A percentile compares a stretch with the other conserved stretches of the same genome.
phyloP scores from a whole-genome alignment of 2,888 invertebrate genomes.

The Melanchra persicariae region DNA sequence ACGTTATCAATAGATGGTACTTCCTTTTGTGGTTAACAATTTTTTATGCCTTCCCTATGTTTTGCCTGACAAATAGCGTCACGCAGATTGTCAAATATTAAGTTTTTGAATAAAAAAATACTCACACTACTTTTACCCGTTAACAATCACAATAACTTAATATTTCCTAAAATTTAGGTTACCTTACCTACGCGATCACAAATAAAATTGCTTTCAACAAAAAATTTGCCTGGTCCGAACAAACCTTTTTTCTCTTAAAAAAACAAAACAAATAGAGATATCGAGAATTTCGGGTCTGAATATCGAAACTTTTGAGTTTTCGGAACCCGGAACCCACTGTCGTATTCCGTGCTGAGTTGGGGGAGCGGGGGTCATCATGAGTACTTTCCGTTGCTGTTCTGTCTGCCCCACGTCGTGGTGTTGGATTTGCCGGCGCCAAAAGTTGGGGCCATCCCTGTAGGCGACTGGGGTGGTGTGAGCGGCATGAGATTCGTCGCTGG shows the following conservation, averaged over 20 bases:
- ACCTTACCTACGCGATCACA: background rate
- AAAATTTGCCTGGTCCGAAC: conserved; percentile 38
- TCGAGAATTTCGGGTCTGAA: conserved; percentile 32
- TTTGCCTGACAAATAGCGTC: background rate
- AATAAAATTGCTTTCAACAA: conserved; percentile 26
- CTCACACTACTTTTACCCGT: background rate
- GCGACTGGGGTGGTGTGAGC: conserved; percentile 78
- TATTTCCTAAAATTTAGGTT: background rate
- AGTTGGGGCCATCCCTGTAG: conserved; percentile 74
- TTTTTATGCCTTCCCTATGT: background rate
- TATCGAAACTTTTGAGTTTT: conserved; percentile 35
- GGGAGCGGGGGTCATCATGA: conserved; percentile 68
- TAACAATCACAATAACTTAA: background rate
- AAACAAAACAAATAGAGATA: conserved; percentile 33
- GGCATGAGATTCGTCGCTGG: conserved; percentile 87
- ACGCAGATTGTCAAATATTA: background rate
- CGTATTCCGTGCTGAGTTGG: conserved; percentile 19
- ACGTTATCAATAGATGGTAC: background rate
- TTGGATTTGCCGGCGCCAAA: conserved; percentile 72
- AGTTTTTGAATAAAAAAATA: background rate
- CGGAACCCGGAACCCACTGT: conserved; percentile 32
- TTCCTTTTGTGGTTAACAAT: conserved; percentile 5
- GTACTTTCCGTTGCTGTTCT: conserved; percentile 82
- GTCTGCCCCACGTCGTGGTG: conserved; percentile 74
- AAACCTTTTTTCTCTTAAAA: conserved; percentile 20